These are phyloP conservation scores for Rhadinocentrus ornatus DNA, from an alignment of 2,797 vertebrate species.

Conservation along the genomic window DNA sequence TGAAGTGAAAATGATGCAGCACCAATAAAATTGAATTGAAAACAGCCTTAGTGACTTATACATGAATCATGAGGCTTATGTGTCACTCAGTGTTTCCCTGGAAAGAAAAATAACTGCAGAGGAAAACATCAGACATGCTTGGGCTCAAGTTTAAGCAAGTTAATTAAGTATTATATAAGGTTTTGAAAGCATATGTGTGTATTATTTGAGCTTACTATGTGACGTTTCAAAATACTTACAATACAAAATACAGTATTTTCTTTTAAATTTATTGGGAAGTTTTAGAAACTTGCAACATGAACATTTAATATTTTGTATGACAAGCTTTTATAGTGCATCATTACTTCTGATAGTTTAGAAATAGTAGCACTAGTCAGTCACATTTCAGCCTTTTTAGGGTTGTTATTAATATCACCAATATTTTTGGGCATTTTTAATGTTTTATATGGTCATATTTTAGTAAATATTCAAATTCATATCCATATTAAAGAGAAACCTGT, in stretches of 20 bases:
- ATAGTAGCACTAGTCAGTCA: too few relatives aligned
- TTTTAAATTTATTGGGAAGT: too few relatives aligned
- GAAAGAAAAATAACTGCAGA: conserved; percentile 2
- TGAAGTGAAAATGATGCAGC: not conserved
- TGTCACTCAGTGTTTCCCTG: not conserved
- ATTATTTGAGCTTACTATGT: not conserved
- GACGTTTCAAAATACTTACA: not conserved
- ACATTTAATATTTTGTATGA: too few relatives aligned
- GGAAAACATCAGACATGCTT: not conserved
- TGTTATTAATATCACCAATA: too few relatives aligned
- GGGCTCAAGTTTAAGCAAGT: too few relatives aligned
- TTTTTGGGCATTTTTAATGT: too few relatives aligned
- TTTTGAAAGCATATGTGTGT: not conserved
- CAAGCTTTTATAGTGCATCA: not conserved
- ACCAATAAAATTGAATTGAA: not conserved
- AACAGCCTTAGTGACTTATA: not conserved
- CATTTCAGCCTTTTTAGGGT: too few relatives aligned
- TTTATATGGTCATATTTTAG: too few relatives aligned
- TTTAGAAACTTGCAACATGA: too few relatives aligned
- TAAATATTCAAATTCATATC: too few relatives aligned
- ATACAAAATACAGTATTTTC: not conserved
- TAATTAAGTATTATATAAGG: too few relatives aligned
- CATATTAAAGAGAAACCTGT: too few relatives aligned
- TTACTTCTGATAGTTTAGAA: not conserved
- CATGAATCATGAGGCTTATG: not conserved